These are phyloP conservation scores for Saturnia pavonia DNA, from an alignment of 2,888 invertebrate species.

Conservation along the genomic window DNA sequence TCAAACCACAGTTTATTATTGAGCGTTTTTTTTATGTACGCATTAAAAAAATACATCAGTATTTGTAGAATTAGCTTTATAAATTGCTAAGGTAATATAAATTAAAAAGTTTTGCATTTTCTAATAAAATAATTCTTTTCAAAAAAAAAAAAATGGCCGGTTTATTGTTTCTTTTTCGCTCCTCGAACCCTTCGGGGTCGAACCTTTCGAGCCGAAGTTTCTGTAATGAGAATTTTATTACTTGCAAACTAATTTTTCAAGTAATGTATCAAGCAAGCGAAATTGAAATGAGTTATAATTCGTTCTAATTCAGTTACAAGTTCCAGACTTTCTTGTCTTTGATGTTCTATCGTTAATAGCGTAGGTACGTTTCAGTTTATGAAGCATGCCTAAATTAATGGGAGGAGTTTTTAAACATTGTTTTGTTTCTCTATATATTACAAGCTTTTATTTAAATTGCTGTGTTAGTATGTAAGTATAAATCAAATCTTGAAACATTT, in stretches of 20 bases:
- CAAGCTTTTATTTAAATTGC: too few species aligned
- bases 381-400: neutral
- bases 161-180: slow-evolving; percentile 15
- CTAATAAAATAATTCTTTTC: slow-evolving; percentile 3
- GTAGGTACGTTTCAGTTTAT: neutral
- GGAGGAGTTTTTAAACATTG: neutral
- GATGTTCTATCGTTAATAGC: slow-evolving; percentile 1
- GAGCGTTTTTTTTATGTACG: neutral
- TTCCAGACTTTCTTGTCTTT: slow-evolving; percentile 11
- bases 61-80: neutral
- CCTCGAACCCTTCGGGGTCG: slow-evolving; percentile 14
- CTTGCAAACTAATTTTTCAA: slow-evolving; percentile 15
- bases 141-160: neutral
- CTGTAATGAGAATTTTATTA: slow-evolving; percentile 9
- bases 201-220: neutral
- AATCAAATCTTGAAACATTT: too few species aligned
- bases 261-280: slow-evolving; percentile 11
- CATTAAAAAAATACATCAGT: neutral
- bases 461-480: too few species aligned
- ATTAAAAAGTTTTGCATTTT: slow-evolving; percentile 1
- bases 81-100: neutral
- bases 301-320: slow-evolving; percentile 13
- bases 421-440: neutral
- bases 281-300: slow-evolving; percentile 11
- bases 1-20: neutral